Evolutionary conservation across 2,113 vertebrate species (phyloP), one percentile per base, ranked within the genome.

Genomic region (Malurus cyaneus): DNA sequence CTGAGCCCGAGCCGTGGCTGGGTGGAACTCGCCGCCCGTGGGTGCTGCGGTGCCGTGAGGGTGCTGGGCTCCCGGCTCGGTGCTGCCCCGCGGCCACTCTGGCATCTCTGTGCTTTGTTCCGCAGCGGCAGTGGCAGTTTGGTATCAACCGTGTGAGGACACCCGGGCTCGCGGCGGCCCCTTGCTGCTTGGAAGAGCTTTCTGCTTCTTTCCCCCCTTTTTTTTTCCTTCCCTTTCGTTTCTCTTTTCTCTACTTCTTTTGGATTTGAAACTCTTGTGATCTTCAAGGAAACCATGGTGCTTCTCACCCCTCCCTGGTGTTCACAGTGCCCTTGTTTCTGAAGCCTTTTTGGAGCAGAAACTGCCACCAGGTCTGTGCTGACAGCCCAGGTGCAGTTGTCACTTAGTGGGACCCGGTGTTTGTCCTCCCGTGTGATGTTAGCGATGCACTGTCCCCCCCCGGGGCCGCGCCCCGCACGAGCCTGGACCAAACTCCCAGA

Each of bases 101-200:
- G 97, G 98, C 98, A 98, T 97, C 90, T 98, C 97, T 97, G 97
- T 98, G 97, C 99, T 98, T 97, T 98, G 98, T 98, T 99, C 96
- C 98, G 76, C 99, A 99, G 99, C 65, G 98, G 99, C 98, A 99
- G 99, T 92, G 98, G 98, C 98, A 99, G 99, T 96, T 98, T 99
- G 98, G 99, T 99, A 97, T 99, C 99, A 57, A 99, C 99, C 96
- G 99, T 99, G 98, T 99, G 99, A 99, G 98, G 98, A 98, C 98
- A 98, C 98, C 95, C 60, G 80, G 97, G 93, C 96, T 97, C 49
- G 67, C 79, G 82, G 88, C 41, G 94, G 97, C 96, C 82, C 94
- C 97, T 94, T 62, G 96, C 98, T 97, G 97, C 97, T 97, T 96
- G 89, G 97, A 96, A 97, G 98, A 97, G 96, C 97, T 95, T 96